These are phyloP conservation scores for Bufo bufo DNA, from an alignment of 2,113 vertebrate species.

Conservation along the genomic window DNA sequence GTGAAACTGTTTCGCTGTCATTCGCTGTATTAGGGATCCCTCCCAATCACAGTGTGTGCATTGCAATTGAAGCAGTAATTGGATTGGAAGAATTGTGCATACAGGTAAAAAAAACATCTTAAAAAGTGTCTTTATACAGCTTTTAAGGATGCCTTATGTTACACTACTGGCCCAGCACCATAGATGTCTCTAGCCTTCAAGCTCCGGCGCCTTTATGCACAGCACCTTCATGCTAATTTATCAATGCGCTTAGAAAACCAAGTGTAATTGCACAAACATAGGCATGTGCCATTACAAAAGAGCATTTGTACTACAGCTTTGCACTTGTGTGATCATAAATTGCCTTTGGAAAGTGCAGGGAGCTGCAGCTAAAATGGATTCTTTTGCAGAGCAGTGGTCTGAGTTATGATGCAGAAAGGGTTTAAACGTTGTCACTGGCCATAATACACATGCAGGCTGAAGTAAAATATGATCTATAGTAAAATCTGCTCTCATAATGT, in stretches of 20 bases:
- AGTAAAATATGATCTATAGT: conserved; percentile 11
- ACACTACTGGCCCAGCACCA: background rate
- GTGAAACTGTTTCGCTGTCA: background rate
- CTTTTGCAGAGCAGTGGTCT: background rate
- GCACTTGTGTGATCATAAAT: background rate
- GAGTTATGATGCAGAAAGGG: background rate
- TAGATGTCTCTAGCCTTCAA: background rate
- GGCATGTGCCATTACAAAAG: background rate
- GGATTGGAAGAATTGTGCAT: background rate
- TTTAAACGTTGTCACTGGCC: background rate
- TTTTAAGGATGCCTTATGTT: background rate
- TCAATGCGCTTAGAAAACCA: background rate
- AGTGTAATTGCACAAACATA: background rate
- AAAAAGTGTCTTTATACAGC: background rate
- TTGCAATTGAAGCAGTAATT: background rate
- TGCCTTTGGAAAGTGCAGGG: background rate
- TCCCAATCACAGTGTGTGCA: background rate
- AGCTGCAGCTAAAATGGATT: background rate
- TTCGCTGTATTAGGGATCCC: background rate
- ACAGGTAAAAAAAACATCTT: background rate
- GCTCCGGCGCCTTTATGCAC: background rate
- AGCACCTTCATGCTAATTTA: background rate
- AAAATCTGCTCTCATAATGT: background rate
- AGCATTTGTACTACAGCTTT: background rate
- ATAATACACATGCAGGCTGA: background rate